Base-by-base conservation (phyloP, 2,797 vertebrate species). In the Cossypha dichroa region DNA sequence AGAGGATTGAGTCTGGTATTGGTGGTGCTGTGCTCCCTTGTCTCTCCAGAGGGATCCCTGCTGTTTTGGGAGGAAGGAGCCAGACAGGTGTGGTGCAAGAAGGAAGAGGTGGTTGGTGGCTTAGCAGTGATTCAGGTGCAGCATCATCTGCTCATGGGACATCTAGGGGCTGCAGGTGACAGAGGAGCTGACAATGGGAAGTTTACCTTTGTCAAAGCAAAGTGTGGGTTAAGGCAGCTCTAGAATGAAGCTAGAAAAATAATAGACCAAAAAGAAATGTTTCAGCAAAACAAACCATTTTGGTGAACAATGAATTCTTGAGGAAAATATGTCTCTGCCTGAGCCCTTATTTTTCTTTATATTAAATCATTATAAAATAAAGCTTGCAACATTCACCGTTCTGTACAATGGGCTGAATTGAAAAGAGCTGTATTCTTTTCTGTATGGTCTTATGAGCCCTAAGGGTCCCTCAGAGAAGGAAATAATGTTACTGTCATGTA, bases 401-500 rank as follows among this genome's bases (percentile, higher is more conserved):
- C 79, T 60, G 58, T 89, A 59, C 49, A 85, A 45, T 69, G 68
- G 75, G 62, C 88, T 93, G 76, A 93, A 96, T 78, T 96, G 89
- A 91, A 93, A 95, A 92, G 80, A 94, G 76, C 79, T 84, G 51
- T 78, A 49, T 92, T 97, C 86, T 96, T 88, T 93, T 90, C 84
- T 92, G 69, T 95, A 40, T 3, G 40, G 85, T 95, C 95, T 83
- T 28, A 33, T 89, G 90, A 69, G 88, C 74, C 90, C 86, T 90
- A 40, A 94, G 91, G 90, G 93, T 96, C 87, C 70, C 43, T 93
- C 64, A 9, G 55, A 94, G 93, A 88, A 95, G 86, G 88, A 97
- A 96, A 85, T 76, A 96, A 73, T 13, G 55, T 81, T 85, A 97
- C 97, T 98, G 87, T 97, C 83, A 97, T 97, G 96, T 92, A 97